Percentiles rank a stretch among this genome's conserved stretches.
Evolutionary conservation across 1,140 invertebrate genomes (phyloP).

Genomic region (Littorina saxatilis): DNA sequence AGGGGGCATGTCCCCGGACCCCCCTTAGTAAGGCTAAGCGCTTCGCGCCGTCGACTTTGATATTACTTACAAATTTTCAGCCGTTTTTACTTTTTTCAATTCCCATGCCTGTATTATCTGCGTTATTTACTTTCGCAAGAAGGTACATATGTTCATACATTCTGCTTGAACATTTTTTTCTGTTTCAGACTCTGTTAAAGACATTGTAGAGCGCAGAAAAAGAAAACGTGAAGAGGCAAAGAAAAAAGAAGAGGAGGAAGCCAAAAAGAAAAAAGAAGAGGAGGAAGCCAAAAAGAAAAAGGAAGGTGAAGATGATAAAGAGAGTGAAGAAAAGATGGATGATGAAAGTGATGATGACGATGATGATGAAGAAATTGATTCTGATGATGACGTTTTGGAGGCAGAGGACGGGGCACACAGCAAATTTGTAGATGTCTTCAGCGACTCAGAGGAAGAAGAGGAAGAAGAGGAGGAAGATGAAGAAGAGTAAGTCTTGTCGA

Average conservation of each 20-base stretch:
- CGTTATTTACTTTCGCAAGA: too few species aligned
- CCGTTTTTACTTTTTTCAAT: too few species aligned
- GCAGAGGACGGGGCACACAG: constrained; percentile 53
- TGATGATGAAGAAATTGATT: constrained; percentile 17
- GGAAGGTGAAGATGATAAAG: constrained; percentile 31
- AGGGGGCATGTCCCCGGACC: too few species aligned
- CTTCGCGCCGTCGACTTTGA: too few species aligned
- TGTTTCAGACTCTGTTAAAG: constrained; percentile 10
- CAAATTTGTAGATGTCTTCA: constrained; percentile 60
- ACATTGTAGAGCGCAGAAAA: constrained; percentile 25
- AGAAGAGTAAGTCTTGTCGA: background rate
- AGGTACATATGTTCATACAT: too few species aligned
- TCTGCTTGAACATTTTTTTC: too few species aligned
- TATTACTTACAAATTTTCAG: too few species aligned
- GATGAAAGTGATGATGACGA: constrained; percentile 32
- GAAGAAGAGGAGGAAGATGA: constrained; percentile 57
- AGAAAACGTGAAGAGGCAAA: constrained; percentile 29
- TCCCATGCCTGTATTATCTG: too few species aligned
- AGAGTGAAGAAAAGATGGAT: constrained; percentile 40
- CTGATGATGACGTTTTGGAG: constrained; percentile 54
- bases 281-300: constrained; percentile 28
- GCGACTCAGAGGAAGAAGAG: constrained; percentile 62
- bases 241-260: constrained; percentile 24
- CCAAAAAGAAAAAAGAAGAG: constrained; percentile 32
- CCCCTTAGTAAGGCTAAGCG: too few species aligned